These are phyloP conservation scores for Fopius arisanus DNA, from an alignment of 1,140 invertebrate genomes.

Conservation along the genomic window DNA sequence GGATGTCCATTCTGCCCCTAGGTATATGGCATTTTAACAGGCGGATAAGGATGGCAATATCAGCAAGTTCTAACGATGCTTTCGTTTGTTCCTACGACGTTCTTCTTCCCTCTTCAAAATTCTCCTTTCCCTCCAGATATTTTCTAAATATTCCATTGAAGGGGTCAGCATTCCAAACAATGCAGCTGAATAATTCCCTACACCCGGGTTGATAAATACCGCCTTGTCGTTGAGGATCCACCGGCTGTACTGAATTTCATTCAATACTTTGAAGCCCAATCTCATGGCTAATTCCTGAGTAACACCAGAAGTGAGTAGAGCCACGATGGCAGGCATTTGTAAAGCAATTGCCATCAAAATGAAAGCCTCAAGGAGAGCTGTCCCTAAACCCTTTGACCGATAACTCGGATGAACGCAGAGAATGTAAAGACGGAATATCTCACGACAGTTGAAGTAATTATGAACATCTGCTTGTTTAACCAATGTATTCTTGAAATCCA, in stretches of 20 bases:
- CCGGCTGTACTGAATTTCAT: conserved; percentile 67
- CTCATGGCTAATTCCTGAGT: conserved; percentile 62
- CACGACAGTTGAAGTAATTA: conserved; percentile 43
- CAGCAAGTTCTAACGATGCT: no score
- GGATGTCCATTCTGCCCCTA: no score
- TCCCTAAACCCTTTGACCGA: conserved; percentile 53
- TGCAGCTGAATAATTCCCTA: conserved; percentile 69
- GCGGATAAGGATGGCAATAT: no score
- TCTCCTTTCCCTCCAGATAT: conserved; percentile 8
- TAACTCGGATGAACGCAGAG: conserved; percentile 60
- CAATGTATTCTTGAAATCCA: conserved; percentile 51
- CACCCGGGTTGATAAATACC: conserved; percentile 67
- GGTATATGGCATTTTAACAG: no score
- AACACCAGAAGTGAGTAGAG: conserved; percentile 65
- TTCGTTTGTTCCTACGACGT: not conserved
- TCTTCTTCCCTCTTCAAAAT: conserved; percentile 12
- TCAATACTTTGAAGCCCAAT: conserved; percentile 62
- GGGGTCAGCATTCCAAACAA: conserved; percentile 61
- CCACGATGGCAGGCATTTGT: conserved; percentile 62
- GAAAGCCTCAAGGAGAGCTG: conserved; percentile 61
- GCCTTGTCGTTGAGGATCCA: conserved; percentile 66
- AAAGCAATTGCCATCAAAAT: conserved; percentile 60
- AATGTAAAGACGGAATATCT: conserved; percentile 53
- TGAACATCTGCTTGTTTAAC: conserved; percentile 56
- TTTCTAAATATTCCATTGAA: conserved; percentile 6